Evolutionary conservation across 2,888 invertebrate species (phyloP).

Genomic region (Yponomeuta evonymella): DNA sequence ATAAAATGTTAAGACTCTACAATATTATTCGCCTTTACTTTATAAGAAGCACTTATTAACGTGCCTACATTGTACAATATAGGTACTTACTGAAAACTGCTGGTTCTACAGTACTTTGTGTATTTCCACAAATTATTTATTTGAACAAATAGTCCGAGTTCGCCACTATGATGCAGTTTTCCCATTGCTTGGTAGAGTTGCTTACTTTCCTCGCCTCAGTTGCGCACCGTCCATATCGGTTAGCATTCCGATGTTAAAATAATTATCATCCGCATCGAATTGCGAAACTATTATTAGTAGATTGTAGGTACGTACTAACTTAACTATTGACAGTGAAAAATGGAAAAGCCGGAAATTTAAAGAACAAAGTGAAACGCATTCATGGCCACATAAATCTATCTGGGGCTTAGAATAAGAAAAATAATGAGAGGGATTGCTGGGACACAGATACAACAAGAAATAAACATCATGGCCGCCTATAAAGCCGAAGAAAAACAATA

Average conservation of each 20-base stretch:
- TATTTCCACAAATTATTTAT: too few species aligned
- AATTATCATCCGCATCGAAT: neutral
- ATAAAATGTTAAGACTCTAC: too few species aligned
- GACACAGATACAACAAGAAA: neutral
- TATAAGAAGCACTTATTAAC: too few species aligned
- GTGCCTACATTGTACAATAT: too few species aligned
- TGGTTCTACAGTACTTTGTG: too few species aligned
- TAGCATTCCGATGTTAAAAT: constrained; percentile 1
- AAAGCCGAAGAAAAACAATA: neutral
- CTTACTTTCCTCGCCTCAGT: neutral
- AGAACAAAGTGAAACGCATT: too few species aligned
- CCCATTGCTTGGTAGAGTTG: neutral
- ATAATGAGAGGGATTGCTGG: neutral
- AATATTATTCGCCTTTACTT: too few species aligned
- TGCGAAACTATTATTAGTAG: too few species aligned
- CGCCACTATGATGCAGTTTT: neutral
- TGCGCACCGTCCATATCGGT: constrained; percentile 7
- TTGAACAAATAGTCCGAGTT: neutral
- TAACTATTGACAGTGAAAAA: too few species aligned
- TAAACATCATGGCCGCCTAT: neutral
- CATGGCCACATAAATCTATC: neutral
- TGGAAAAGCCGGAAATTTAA: too few species aligned
- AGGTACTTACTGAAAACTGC: neutral
- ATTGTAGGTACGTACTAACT: too few species aligned
- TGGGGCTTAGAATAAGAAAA: neutral